A percentile compares a stretch with the other conserved stretches of the same genome.
Evolutionary conservation across 1,140 invertebrate genomes (phyloP).

Genomic region (Trichoplusia ni): DNA sequence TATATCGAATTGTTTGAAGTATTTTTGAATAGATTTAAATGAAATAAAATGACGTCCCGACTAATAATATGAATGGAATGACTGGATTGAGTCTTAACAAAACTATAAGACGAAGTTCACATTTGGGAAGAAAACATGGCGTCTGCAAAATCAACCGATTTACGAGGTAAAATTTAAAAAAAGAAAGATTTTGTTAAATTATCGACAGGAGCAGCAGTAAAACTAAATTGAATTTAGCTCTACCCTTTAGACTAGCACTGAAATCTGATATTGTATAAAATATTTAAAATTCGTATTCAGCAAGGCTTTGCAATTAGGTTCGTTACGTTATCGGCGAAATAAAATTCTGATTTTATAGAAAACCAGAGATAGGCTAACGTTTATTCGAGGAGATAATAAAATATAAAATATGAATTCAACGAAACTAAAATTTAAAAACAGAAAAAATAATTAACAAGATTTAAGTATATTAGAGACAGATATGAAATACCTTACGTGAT

Average conservation of each 20-base stretch:
- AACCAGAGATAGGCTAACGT: too few relatives aligned
- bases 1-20: too few relatives aligned
- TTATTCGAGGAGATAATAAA: too few relatives aligned
- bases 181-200: neutral
- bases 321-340: neutral
- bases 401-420: too few relatives aligned
- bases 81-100: too few relatives aligned
- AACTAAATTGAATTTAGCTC: slow-evolving; percentile 14
- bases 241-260: neutral
- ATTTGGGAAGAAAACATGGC: neutral
- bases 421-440: neutral
- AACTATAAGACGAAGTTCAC: too few relatives aligned
- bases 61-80: too few relatives aligned
- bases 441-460: neutral
- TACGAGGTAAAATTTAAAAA: neutral
- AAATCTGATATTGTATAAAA: neutral
- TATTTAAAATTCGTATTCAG: neutral
- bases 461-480: neutral
- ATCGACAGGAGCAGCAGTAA: neutral
- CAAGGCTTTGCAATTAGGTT: neutral
- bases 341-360: neutral
- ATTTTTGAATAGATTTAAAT: too few relatives aligned
- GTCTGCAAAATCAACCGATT: neutral
- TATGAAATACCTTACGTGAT: too few relatives aligned
- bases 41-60: too few relatives aligned